Conservation (phyloP, 2,888 invertebrate genomes). For the Tineola bisselliella region DNA sequence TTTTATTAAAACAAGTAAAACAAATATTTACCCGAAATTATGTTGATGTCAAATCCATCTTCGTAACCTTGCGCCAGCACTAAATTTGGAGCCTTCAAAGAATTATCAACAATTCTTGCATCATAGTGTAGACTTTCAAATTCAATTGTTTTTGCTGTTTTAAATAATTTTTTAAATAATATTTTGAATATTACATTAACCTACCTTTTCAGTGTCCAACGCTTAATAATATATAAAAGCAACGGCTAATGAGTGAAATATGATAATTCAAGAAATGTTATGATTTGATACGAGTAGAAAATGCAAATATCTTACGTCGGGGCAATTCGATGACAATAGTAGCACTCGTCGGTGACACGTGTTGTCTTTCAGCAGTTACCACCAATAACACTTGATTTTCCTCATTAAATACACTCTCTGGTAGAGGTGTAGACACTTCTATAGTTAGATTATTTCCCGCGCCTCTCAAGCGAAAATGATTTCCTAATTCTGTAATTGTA, state of each 20-base stretch:
- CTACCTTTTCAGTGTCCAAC: too few species aligned
- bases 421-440: constrained; percentile 25
- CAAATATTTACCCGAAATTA: constrained; percentile 19
- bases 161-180: neutral
- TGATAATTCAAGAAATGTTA: neutral
- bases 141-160: constrained; percentile 27
- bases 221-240: too few species aligned
- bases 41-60: constrained; percentile 22
- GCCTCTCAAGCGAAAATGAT: constrained; percentile 26
- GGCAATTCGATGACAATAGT: constrained; percentile 44
- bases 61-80: constrained; percentile 34
- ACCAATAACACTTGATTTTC: constrained; percentile 32
- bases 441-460: constrained; percentile 21
- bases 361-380: constrained; percentile 37
- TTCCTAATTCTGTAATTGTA: constrained; percentile 29
- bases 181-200: neutral
- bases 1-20: too few species aligned
- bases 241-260: too few species aligned
- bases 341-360: constrained; percentile 41
- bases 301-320: constrained; percentile 31
- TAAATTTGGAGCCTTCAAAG: constrained; percentile 25
- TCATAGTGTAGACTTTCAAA: constrained; percentile 35
- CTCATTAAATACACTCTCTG: constrained; percentile 24
- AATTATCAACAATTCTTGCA: constrained; percentile 35
- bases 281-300: constrained; percentile 11